Evolutionary conservation across 2,888 invertebrate species (phyloP).

Genomic region (Tiliacea aurago): DNA sequence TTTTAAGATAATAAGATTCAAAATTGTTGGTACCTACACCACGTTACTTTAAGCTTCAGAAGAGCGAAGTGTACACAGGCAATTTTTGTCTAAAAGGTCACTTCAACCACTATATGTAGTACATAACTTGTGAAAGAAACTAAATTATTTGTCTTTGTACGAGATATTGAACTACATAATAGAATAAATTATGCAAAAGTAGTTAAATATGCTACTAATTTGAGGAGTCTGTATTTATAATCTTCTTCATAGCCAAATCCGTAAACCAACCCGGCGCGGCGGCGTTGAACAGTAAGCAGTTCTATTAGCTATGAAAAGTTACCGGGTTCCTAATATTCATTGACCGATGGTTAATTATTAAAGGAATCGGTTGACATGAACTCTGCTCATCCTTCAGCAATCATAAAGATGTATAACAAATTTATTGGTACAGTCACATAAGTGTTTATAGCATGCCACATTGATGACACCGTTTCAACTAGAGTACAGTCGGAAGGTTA

Average conservation of each 20-base stretch:
- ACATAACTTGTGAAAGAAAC: no score
- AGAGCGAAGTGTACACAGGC: no score
- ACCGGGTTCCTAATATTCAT: background rate
- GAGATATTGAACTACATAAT: background rate
- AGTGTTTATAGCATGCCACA: constrained; percentile 50
- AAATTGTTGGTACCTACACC: no score
- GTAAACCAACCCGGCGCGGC: no score
- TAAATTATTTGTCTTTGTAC: no score
- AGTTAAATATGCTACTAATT: background rate
- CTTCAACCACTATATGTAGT: no score
- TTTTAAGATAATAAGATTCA: no score
- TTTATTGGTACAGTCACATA: constrained; percentile 41
- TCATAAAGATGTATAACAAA: background rate
- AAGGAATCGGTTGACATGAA: background rate
- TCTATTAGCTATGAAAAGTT: background rate
- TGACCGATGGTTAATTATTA: background rate
- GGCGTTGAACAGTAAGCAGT: background rate
- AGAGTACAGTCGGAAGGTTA: constrained; percentile 86
- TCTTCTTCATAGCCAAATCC: no score
- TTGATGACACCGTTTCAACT: constrained; percentile 77
- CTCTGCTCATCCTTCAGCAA: constrained; percentile 17
- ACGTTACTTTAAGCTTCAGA: no score
- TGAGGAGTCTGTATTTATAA: background rate
- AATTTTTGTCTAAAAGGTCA: no score
- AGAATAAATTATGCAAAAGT: background rate